These are phyloP conservation scores for Drosophila paucipuncta DNA, from an alignment of 2,888 invertebrate species.

Conservation along the genomic window DNA sequence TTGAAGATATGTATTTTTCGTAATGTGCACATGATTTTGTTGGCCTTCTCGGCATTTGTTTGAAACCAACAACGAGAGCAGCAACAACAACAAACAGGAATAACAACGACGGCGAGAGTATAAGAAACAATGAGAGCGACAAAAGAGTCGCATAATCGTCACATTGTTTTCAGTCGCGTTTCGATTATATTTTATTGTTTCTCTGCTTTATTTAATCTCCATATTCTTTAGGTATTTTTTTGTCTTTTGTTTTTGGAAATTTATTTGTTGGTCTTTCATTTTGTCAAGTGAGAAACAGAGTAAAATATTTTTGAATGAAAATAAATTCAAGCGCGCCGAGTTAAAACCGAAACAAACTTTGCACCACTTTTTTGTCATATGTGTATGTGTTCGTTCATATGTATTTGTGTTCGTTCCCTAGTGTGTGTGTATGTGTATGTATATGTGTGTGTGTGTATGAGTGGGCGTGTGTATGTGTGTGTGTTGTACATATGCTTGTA, in stretches of 20 bases:
- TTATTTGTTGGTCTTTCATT: conserved; percentile 14
- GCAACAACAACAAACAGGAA: conserved; percentile 8
- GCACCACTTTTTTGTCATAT: conserved; percentile 70
- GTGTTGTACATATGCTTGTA: conserved; percentile 16
- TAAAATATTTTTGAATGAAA: conserved; percentile 51
- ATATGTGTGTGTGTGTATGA: conserved; percentile 1
- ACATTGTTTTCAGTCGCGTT: conserved; percentile 46
- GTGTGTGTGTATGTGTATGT: not conserved
- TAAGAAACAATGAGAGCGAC: conserved; percentile 10
- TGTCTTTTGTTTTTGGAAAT: conserved; percentile 2
- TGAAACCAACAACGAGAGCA: conserved; percentile 13
- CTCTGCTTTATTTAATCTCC: conserved; percentile 20
- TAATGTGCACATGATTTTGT: conserved; percentile 21
- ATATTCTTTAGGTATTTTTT: conserved; percentile 11
- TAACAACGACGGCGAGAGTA: not conserved
- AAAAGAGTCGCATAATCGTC: conserved; percentile 45
- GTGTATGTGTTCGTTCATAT: conserved; percentile 19
- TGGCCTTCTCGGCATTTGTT: conserved; percentile 13
- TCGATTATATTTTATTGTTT: conserved; percentile 33
- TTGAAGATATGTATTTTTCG: conserved; percentile 48
- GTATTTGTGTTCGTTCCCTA: conserved; percentile 16
- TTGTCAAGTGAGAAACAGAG: conserved; percentile 26
- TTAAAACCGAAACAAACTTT: conserved; percentile 84
- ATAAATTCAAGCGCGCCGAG: conserved; percentile 82
- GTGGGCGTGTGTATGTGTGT: not conserved